Base-by-base conservation (phyloP, 2,113 vertebrate genomes). In the Uria aalge region DNA sequence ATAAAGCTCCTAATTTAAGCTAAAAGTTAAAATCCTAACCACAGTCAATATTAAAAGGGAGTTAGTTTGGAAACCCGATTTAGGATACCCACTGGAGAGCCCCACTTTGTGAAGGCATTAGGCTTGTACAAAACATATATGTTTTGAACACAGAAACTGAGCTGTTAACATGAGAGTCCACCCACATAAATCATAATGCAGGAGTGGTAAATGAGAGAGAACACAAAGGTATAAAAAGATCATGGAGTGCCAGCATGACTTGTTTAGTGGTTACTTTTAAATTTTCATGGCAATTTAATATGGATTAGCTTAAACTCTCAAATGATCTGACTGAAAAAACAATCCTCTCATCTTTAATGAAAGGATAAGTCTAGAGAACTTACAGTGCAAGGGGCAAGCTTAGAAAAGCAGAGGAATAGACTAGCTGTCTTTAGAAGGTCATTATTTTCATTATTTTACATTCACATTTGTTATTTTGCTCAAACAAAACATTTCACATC, bases 71-170 rank as follows among this genome's bases (percentile, higher is more conserved):
- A 74, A 66, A 56, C 2, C 3, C 27, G 27, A n/a, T 53, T 87
- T 74, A 66, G 22, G 18, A 57, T 57, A 66, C 9, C 10, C 6
- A 12, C 7, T 34, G 30, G 34, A 87, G 73, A 30, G 27, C 15
- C 15, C 11, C 32, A 7, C 12, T 68, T 85, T 71, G 27, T 78
- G 41, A 57, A 66, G 50, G 14, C 18, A 34, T 47, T 38, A 56
- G 2, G 2, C 9, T 74, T 74, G 12, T 45, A 40, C 11, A 69
- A 85, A 78, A 63, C 9, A 14, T 0, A 0, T 34, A 4, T 21
- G 8, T 32, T 78, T 40, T 67, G n/a, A 52, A 45, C 8, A n/a
- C 5, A 13, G 16, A 71, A 68, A 78, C 5, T 2, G n/a, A 90
- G 24, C 34, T 90, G 32, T 30, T 67, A 50, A 11, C 2, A 3